Evolutionary conservation across 1,140 invertebrate species (phyloP), one percentile per base, ranked within the genome.

Genomic region (Anastrepha obliqua): DNA sequence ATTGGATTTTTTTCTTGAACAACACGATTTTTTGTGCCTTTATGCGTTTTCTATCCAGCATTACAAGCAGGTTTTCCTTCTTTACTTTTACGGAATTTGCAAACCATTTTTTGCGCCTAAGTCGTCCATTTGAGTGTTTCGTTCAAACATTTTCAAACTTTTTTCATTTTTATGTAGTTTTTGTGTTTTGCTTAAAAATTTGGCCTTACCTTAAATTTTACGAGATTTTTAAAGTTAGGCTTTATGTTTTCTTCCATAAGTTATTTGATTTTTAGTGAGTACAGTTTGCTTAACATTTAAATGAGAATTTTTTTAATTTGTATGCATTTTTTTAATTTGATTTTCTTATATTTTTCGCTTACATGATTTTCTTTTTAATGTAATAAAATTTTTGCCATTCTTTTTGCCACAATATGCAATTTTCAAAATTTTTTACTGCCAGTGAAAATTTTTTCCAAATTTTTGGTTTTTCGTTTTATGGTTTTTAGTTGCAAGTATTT

Each of bases 391-490:
- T 3, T 85, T 85, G 51, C 15, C 67, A 74, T 74, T 2, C 64
- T 60, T 55, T 59, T 60, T 86, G 85, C 62, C 85, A 51, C 74
- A 86, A 86, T 86, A 86, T 62, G 85, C 62, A 86, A 55, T 86
- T 86, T 86, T 44, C 58, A 5, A 42, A 20, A 86, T 29, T 62
- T 60, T 62, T 86, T 62, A 39, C 58, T 60, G 85, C 85, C 85
- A 86, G 58, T 62, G 58, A 86, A 58, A n/a, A 20, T 85, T 58
- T 39, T 59, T 47, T 17, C 15, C 13, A 74, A 47, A 47, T 5
- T 70, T 70, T 74, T 7, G 67, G 39, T 39, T 67, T 67, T 42
- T 65, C 15, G 60, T 62, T 62, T 62, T 11, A 13, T 29, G 29
- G 5, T 39, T 39, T 67, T 20, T 3, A 81, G 6, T 81, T 81